These are phyloP conservation scores for Dexiosoma caninum DNA, from an alignment of 2,888 invertebrate genomes.

Conservation along the genomic window DNA sequence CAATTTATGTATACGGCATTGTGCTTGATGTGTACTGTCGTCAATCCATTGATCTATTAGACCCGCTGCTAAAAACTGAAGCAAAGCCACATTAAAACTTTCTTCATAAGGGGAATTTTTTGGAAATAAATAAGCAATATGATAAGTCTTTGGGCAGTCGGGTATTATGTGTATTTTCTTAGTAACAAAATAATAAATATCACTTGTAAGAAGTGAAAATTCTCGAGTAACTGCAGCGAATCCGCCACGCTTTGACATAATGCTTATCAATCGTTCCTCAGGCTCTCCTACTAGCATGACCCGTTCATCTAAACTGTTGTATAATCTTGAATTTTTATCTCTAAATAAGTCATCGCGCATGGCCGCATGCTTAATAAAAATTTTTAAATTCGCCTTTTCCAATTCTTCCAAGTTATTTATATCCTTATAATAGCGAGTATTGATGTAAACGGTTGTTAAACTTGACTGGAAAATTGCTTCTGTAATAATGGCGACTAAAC, in stretches of 20 bases:
- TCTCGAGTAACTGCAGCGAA: constrained; percentile 74
- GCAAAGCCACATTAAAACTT: constrained; percentile 70
- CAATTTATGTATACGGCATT: constrained; percentile 68
- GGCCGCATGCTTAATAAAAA: constrained; percentile 76
- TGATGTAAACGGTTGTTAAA: constrained; percentile 76
- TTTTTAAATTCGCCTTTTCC: constrained; percentile 71
- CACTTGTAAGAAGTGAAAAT: constrained; percentile 70
- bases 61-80: constrained; percentile 73
- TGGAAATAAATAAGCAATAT: constrained; percentile 73
- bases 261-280: constrained; percentile 69
- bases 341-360: constrained; percentile 76
- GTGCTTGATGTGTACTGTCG: constrained; percentile 71
- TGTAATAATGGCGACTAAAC: constrained; percentile 76
- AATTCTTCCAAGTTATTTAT: constrained; percentile 75
- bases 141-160: constrained; percentile 77
- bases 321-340: constrained; percentile 72
- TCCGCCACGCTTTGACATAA: constrained; percentile 68
- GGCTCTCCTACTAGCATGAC: constrained; percentile 70
- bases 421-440: constrained; percentile 76
- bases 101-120: constrained; percentile 73
- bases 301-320: constrained; percentile 70
- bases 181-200: constrained; percentile 71
- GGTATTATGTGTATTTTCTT: constrained; percentile 74
- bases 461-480: constrained; percentile 77
- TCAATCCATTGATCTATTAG: constrained; percentile 75